Conservation (phyloP, 2,888 invertebrate species). For the Cheilosia urbana region DNA sequence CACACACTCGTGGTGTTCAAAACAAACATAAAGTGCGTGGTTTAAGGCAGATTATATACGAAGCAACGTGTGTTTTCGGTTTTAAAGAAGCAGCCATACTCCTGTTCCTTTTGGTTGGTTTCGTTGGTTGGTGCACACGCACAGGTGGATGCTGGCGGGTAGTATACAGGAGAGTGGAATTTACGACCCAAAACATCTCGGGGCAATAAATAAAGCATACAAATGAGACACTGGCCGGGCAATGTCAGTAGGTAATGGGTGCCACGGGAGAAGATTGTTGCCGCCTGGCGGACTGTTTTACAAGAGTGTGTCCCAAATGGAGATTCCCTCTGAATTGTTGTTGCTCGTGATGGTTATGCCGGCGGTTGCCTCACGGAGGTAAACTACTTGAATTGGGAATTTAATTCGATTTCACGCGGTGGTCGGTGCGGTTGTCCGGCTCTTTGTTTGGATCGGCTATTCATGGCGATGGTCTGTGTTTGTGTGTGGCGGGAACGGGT, state of each 20-base stretch:
- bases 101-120: slow-evolving; percentile 14
- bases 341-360: slow-evolving; percentile 14
- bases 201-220: slow-evolving; percentile 57
- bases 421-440: background rate
- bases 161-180: slow-evolving; percentile 15
- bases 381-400: slow-evolving; percentile 60
- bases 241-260: slow-evolving; percentile 64
- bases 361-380: slow-evolving; percentile 43
- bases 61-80: slow-evolving; percentile 14
- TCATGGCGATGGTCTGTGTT: slow-evolving; percentile 36
- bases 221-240: slow-evolving; percentile 59
- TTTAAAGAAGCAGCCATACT: slow-evolving; percentile 12
- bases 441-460: slow-evolving; percentile 42
- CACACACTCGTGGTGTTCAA: slow-evolving; percentile 31
- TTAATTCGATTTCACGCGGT: slow-evolving; percentile 51
- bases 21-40: slow-evolving; percentile 57
- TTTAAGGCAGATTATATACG: slow-evolving; percentile 34
- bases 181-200: slow-evolving; percentile 62
- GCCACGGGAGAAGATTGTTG: slow-evolving; percentile 54
- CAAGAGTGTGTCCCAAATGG: slow-evolving; percentile 20
- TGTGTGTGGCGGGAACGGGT: slow-evolving; percentile 25
- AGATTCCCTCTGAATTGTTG: slow-evolving; percentile 20
- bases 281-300: slow-evolving; percentile 18
- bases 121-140: slow-evolving; percentile 11
- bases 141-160: slow-evolving; percentile 43